Evolutionary conservation across 2,797 vertebrate species (phyloP).

Genomic region (Lophotriccus pileatus): DNA sequence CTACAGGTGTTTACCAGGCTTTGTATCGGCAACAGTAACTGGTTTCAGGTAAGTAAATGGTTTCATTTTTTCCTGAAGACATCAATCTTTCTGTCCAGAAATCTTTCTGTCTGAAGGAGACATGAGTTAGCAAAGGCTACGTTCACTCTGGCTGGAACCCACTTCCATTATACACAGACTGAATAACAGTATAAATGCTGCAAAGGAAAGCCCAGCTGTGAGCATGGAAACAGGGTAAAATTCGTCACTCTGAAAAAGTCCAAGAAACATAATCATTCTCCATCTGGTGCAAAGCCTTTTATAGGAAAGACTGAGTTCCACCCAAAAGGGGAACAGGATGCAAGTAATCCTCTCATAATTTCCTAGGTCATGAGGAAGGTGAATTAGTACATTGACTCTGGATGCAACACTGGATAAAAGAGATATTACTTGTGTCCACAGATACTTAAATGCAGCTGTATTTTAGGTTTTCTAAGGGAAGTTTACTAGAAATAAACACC

Average conservation of each 20-base stretch:
- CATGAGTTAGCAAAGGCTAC: neutral
- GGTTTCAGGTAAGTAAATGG: conserved; percentile 71
- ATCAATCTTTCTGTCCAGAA: neutral
- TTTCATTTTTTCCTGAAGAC: neutral
- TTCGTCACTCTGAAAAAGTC: neutral
- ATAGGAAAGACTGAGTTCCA: neutral
- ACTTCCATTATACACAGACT: too few species aligned
- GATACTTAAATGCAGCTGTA: neutral
- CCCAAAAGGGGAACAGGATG: neutral
- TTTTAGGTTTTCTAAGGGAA: neutral
- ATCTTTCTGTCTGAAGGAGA: neutral
- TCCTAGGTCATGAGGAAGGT: neutral
- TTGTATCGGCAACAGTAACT: conserved; percentile 53
- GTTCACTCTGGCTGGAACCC: neutral
- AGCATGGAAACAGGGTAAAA: neutral
- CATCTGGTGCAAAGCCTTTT: neutral
- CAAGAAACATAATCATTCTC: neutral
- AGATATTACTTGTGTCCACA: neutral
- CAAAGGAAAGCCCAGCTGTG: neutral
- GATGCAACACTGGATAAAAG: neutral
- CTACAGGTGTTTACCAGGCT: conserved; percentile 72
- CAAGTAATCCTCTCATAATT: neutral
- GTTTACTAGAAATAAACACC: neutral
- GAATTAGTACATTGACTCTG: neutral
- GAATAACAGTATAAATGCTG: neutral